A percentile compares a stretch with the other conserved stretches of the same genome.
phyloP scores from a whole-genome alignment of 2,888 invertebrate genomes.

The Amblyjoppa proteus region DNA sequence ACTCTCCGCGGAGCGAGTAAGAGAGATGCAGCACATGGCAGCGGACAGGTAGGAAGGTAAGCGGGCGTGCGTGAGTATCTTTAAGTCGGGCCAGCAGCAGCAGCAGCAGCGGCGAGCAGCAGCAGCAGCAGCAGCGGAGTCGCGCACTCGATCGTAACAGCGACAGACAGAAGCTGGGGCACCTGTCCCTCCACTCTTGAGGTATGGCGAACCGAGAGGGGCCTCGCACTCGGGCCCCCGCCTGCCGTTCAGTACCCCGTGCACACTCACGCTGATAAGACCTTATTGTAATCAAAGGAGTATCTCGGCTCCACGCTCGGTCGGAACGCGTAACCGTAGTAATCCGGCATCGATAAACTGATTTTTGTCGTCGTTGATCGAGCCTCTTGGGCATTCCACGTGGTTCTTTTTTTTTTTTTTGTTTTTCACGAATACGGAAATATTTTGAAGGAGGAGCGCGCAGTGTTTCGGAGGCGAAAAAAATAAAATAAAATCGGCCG shows the following conservation, averaged over 20 bases:
- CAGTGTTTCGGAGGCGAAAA: background rate
- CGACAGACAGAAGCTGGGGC: slow-evolving; percentile 79
- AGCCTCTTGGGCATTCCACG: background rate
- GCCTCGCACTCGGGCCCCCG: slow-evolving; percentile 73
- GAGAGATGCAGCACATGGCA: slow-evolving; percentile 16
- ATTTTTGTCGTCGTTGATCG: background rate
- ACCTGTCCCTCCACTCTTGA: slow-evolving; percentile 78
- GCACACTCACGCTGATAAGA: slow-evolving; percentile 81
- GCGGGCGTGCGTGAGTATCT: slow-evolving; percentile 65
- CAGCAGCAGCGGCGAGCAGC: slow-evolving; percentile 49
- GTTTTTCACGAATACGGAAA: too few species aligned
- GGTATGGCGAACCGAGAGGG: slow-evolving; percentile 75
- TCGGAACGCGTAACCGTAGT: slow-evolving; percentile 6
- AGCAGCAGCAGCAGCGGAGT: slow-evolving; percentile 50
- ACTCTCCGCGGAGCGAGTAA: slow-evolving; percentile 1
- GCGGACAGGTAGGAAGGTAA: slow-evolving; percentile 38
- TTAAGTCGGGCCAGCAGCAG: slow-evolving; percentile 52
- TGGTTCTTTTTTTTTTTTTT: too few species aligned
- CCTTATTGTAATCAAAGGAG: slow-evolving; percentile 76
- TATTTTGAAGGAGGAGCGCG: background rate
- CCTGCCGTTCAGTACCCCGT: slow-evolving; percentile 80
- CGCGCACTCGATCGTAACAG: slow-evolving; percentile 64
- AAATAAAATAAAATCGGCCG: background rate
- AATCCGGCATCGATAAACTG: background rate
- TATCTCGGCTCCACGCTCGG: background rate